Evolutionary conservation across 1,140 invertebrate genomes (phyloP).

Genomic region (Ctenoplectra terminalis): DNA sequence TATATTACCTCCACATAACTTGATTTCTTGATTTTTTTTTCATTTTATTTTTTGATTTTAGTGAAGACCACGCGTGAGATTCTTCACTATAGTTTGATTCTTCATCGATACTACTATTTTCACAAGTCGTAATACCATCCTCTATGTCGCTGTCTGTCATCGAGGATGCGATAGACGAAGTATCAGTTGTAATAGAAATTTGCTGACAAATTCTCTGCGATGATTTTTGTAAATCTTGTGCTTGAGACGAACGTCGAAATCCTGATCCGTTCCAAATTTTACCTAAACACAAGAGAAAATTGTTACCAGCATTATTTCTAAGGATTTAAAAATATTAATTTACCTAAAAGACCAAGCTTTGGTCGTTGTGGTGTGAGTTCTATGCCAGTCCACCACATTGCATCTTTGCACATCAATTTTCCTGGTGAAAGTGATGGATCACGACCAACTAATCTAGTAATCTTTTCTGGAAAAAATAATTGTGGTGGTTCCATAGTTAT

Average conservation of each 20-base stretch:
- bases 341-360: conserved; percentile 85
- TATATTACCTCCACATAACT: conserved; percentile 54
- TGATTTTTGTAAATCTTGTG: conserved; percentile 65
- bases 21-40: conserved; percentile 61
- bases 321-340: conserved; percentile 47
- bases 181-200: conserved; percentile 71
- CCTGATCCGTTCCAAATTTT: conserved; percentile 79
- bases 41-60: conserved; percentile 58
- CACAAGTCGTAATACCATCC: conserved; percentile 67
- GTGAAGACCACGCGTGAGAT: conserved; percentile 64
- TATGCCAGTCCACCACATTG: conserved; percentile 89
- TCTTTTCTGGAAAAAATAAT: conserved; percentile 86
- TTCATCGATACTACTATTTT: conserved; percentile 75
- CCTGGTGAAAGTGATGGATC: conserved; percentile 80
- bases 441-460: conserved; percentile 86
- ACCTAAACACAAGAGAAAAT: conserved; percentile 59
- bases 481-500: conserved; percentile 86
- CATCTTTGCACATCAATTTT: conserved; percentile 85
- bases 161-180: conserved; percentile 72
- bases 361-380: conserved; percentile 85
- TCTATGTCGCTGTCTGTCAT: conserved; percentile 76
- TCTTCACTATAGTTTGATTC: conserved; percentile 78
- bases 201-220: conserved; percentile 69
- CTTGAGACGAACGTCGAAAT: conserved; percentile 65
- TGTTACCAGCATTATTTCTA: neutral